Percentiles rank a stretch among this genome's conserved stretches.
phyloP scores from a whole-genome alignment of 1,140 invertebrate species.

The Heliothis subflexa region DNA sequence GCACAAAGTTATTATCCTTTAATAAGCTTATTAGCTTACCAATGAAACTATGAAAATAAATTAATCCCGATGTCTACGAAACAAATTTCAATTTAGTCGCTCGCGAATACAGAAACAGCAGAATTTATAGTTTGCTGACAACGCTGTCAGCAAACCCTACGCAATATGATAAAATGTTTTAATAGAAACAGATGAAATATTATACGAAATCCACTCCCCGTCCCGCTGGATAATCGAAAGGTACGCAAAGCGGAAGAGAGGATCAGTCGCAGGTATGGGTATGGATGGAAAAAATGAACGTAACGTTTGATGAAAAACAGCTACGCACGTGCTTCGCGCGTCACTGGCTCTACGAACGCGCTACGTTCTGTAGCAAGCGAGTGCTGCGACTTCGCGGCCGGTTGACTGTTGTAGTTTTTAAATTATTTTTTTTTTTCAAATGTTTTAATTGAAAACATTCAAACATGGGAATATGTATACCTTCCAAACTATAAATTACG shows the following conservation, averaged over 20 bases:
- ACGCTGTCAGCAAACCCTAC: constrained; percentile 39
- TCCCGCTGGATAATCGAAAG: constrained; percentile 58
- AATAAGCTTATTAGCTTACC: not conserved
- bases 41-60: constrained; percentile 24
- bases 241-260: constrained; percentile 51
- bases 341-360: constrained; percentile 48
- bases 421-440: constrained; percentile 34
- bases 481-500: not conserved
- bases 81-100: constrained; percentile 32
- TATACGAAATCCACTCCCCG: constrained; percentile 50
- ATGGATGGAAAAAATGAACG: constrained; percentile 49
- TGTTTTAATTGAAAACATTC: constrained; percentile 33
- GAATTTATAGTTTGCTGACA: constrained; percentile 47
- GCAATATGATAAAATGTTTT: constrained; percentile 49
- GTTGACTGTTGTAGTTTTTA: constrained; percentile 35
- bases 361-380: constrained; percentile 27
- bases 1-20: not conserved
- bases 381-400: constrained; percentile 24
- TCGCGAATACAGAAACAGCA: constrained; percentile 28
- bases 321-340: constrained; percentile 47
- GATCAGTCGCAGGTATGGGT: constrained; percentile 49
- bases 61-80: constrained; percentile 25
- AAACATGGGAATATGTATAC: not conserved
- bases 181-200: constrained; percentile 54
- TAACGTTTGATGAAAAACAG: constrained; percentile 56